A percentile compares a stretch with the other conserved stretches of the same genome.
Conservation (phyloP, 1,140 invertebrate genomes). For the Whitmania pigra region DNA sequence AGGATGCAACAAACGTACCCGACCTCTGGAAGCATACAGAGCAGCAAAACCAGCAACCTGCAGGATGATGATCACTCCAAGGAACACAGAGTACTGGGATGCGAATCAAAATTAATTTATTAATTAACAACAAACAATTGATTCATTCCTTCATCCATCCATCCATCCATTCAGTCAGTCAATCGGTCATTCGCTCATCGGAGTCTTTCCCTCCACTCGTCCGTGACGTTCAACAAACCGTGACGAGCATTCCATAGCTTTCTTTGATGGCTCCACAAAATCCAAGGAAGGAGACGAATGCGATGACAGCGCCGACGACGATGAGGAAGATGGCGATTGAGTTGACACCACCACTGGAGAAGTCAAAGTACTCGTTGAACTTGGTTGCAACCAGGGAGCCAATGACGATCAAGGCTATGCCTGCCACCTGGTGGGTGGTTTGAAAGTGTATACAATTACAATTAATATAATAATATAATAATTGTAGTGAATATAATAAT, state of each 20-base stretch:
- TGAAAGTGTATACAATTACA: constrained; percentile 18
- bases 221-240: constrained; percentile 31
- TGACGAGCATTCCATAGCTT: constrained; percentile 39
- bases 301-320: constrained; percentile 39
- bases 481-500: too few relatives aligned
- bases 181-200: not conserved
- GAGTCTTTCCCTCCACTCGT: too few relatives aligned
- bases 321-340: constrained; percentile 38
- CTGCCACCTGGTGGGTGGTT: constrained; percentile 35
- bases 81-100: not conserved
- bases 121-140: not conserved
- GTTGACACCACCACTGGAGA: constrained; percentile 34
- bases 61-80: not conserved
- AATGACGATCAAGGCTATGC: constrained; percentile 35
- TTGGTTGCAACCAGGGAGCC: constrained; percentile 37
- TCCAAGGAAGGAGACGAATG: constrained; percentile 40
- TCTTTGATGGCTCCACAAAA: constrained; percentile 41
- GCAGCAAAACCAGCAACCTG: not conserved
- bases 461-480: not conserved
- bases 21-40: not conserved
- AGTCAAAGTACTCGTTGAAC: constrained; percentile 34
- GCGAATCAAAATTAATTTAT: not conserved
- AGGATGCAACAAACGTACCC: not conserved
- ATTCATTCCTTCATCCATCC: not conserved
- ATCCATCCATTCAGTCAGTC: not conserved